Percentiles rank a stretch among this genome's conserved stretches.
These are phyloP conservation scores for Biston betularia DNA, from an alignment of 2,888 invertebrate species.

Conservation along the genomic window DNA sequence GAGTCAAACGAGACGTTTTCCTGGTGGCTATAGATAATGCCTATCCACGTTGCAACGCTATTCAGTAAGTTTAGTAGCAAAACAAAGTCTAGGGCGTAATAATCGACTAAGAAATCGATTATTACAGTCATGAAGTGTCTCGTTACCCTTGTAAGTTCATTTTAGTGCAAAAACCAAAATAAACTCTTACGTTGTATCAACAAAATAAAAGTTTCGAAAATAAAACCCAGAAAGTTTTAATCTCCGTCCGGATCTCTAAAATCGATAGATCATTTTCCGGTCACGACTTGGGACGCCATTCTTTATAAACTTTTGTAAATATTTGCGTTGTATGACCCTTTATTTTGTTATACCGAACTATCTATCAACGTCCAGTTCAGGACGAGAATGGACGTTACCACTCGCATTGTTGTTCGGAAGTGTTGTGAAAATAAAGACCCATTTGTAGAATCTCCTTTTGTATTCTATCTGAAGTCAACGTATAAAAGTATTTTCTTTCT, in stretches of 20 bases:
- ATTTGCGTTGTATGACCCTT: conserved; percentile 51
- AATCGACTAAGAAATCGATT: too few species aligned
- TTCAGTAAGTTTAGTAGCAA: too few species aligned
- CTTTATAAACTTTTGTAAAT: conserved; percentile 59
- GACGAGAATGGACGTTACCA: conserved; percentile 26
- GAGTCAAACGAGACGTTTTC: too few species aligned
- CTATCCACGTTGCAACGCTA: too few species aligned
- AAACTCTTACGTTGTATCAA: neutral
- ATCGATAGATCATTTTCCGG: conserved; percentile 58
- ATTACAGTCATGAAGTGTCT: too few species aligned
- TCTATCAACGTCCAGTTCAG: conserved; percentile 68
- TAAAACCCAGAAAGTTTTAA: conserved; percentile 12
- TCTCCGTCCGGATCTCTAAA: conserved; percentile 8
- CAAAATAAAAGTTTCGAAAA: conserved; percentile 1
- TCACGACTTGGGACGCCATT: conserved; percentile 20
- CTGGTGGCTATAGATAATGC: too few species aligned
- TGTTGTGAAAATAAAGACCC: conserved; percentile 24
- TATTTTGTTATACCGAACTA: conserved; percentile 60
- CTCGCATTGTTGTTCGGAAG: conserved; percentile 23
- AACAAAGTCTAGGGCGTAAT: too few species aligned
- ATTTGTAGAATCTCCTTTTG: conserved; percentile 22
- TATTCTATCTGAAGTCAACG: conserved; percentile 9
- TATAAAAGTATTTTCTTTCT: neutral
- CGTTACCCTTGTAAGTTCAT: neutral
- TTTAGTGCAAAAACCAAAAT: neutral